Evolutionary conservation across 2,888 invertebrate genomes (phyloP).

Genomic region (Escarpia spicata): DNA sequence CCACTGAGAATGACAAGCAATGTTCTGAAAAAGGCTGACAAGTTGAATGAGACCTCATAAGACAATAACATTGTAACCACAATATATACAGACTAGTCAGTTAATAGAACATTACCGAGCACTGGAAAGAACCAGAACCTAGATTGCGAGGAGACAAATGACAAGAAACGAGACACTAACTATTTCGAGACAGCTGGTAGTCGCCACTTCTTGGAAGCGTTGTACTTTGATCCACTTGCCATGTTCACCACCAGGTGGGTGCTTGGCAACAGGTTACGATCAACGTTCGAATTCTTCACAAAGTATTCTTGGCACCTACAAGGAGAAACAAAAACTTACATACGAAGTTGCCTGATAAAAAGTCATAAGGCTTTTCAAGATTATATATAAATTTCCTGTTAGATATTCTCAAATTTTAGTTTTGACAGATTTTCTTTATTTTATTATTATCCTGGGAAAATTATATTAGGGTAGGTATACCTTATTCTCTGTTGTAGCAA

Average conservation of each 20-base stretch:
- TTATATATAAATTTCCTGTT: too few relatives aligned
- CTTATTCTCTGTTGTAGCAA: too few relatives aligned
- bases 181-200: conserved; percentile 80
- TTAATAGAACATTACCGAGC: too few relatives aligned
- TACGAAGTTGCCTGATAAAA: background rate
- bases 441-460: too few relatives aligned
- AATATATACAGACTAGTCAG: too few relatives aligned
- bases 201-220: conserved; percentile 86
- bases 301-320: conserved; percentile 75
- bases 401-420: too few relatives aligned
- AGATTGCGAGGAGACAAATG: background rate
- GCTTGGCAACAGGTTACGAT: conserved; percentile 70
- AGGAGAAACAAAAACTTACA: background rate
- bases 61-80: too few relatives aligned
- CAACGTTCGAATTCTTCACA: conserved; percentile 68
- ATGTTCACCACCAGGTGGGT: conserved; percentile 84
- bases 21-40: too few relatives aligned
- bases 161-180: conserved; percentile 37
- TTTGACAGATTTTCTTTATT: too few relatives aligned
- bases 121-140: background rate
- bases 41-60: too few relatives aligned
- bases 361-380: background rate
- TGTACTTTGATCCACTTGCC: conserved; percentile 81
- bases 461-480: too few relatives aligned
- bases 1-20: too few relatives aligned